Percentiles rank a stretch among this genome's conserved stretches.
phyloP scores from a whole-genome alignment of 2,888 invertebrate genomes.

The Shargacucullia verbasci region DNA sequence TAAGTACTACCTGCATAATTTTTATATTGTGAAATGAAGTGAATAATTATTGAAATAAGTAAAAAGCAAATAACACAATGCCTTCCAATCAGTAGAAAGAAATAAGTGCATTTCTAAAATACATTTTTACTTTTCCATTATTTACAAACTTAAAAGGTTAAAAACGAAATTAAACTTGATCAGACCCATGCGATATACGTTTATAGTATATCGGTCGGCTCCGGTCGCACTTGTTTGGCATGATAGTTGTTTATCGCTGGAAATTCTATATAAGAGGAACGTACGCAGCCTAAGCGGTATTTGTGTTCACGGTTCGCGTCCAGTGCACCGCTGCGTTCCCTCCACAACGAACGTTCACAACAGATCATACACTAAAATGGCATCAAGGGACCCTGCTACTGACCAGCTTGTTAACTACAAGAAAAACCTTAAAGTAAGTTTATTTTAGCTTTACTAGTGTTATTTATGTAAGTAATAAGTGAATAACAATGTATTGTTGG shows the following conservation, averaged over 20 bases:
- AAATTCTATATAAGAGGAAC: conserved; percentile 76
- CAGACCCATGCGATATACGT: conserved; percentile 1
- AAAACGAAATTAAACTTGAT: too few relatives aligned
- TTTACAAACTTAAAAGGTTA: not conserved
- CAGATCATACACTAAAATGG: conserved; percentile 58
- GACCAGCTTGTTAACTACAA: conserved; percentile 91
- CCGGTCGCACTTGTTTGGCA: conserved; percentile 67
- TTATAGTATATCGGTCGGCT: conserved; percentile 46
- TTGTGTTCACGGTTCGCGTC: conserved; percentile 73
- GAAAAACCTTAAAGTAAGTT: conserved; percentile 89
- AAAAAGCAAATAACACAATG: too few relatives aligned
- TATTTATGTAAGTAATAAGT: conserved; percentile 22
- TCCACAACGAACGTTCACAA: conserved; percentile 29
- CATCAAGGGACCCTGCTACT: conserved; percentile 89
- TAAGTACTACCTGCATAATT: too few relatives aligned
- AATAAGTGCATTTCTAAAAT: too few relatives aligned
- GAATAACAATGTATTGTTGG: conserved; percentile 9
- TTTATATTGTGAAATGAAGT: too few relatives aligned
- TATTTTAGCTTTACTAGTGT: conserved; percentile 26
- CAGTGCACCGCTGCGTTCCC: conserved; percentile 73
- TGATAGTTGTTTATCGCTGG: conserved; percentile 77
- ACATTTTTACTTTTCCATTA: not conserved
- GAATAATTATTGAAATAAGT: too few relatives aligned
- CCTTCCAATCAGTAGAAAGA: too few relatives aligned
- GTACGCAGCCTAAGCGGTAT: conserved; percentile 62